Percentiles rank a stretch among this genome's conserved stretches.
phyloP scores from a whole-genome alignment of 2,888 invertebrate genomes.

The Hypomecis atomaria region DNA sequence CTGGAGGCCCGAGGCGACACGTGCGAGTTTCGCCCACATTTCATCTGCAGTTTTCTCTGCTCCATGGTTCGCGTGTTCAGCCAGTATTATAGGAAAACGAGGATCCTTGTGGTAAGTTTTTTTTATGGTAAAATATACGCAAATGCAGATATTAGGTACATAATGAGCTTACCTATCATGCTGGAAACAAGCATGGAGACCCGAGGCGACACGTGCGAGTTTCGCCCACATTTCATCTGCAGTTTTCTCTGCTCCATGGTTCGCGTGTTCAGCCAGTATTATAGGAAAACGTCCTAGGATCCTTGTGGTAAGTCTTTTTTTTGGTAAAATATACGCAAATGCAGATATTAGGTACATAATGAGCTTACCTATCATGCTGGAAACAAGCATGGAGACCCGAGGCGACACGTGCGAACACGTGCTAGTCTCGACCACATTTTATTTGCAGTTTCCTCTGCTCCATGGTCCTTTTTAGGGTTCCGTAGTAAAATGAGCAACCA shows the following conservation, averaged over 20 bases:
- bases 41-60: slow-evolving; percentile 86
- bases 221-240: slow-evolving; percentile 87
- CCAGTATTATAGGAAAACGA: slow-evolving; percentile 88
- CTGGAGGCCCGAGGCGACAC: slow-evolving; percentile 71
- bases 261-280: slow-evolving; percentile 89
- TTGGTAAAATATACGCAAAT: too few relatives aligned
- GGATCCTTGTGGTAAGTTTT: slow-evolving; percentile 87
- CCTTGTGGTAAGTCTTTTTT: slow-evolving; percentile 84
- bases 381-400: slow-evolving; percentile 76
- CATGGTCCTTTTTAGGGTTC: too few relatives aligned
- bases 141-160: too few relatives aligned
- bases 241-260: slow-evolving; percentile 87
- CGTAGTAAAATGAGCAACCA: too few relatives aligned
- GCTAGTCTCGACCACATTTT: slow-evolving; percentile 86
- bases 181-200: slow-evolving; percentile 81
- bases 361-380: slow-evolving; percentile 86
- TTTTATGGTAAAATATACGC: too few relatives aligned
- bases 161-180: slow-evolving; percentile 87
- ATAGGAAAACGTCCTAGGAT: slow-evolving; percentile 88
- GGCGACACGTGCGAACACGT: slow-evolving; percentile 75
- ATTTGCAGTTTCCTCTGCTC: slow-evolving; percentile 87
- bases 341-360: too few relatives aligned
- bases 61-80: slow-evolving; percentile 88
- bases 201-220: slow-evolving; percentile 75
- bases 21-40: slow-evolving; percentile 86